Conservation (phyloP, 2,113 vertebrate species). For the Solea senegalensis region DNA sequence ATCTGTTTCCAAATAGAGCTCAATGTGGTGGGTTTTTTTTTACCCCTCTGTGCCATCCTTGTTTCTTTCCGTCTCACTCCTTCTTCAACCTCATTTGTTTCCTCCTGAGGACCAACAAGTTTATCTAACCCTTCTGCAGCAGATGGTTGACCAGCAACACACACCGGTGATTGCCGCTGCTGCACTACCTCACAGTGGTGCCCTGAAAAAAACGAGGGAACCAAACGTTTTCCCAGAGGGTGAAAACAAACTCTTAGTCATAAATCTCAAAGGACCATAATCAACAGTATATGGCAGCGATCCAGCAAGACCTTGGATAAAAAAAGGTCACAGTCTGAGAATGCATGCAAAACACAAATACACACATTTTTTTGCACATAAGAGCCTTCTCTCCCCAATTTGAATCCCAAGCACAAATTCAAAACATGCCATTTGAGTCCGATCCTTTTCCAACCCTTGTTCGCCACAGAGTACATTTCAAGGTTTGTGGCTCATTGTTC, state of each 20-base stretch:
- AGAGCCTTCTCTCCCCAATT: constrained; percentile 19
- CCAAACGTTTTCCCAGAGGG: constrained; percentile 13
- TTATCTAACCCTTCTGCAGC: constrained; percentile 26
- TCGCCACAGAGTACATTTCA: constrained; percentile 31
- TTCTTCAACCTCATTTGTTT: constrained; percentile 23
- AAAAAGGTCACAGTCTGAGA: constrained; percentile 15
- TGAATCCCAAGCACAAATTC: constrained; percentile 58
- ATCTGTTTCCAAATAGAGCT: constrained; percentile 39
- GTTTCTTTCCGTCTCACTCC: not conserved
- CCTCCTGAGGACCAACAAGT: constrained; percentile 19
- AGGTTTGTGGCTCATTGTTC: constrained; percentile 32
- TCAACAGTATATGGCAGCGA: constrained; percentile 41
- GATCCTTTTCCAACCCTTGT: constrained; percentile 31
- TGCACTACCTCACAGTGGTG: constrained; percentile 4
- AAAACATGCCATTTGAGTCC: constrained; percentile 40
- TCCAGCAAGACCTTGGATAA: constrained; percentile 31
- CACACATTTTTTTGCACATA: not conserved
- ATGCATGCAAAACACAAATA: constrained; percentile 12
- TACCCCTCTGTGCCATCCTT: not conserved
- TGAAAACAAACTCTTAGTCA: not conserved
- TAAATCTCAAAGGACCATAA: constrained; percentile 46
- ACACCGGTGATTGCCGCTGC: constrained; percentile 3
- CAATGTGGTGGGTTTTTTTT: constrained; percentile 6
- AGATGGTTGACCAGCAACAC: constrained; percentile 28
- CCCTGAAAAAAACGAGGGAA: not conserved